Evolutionary conservation across 2,888 invertebrate genomes (phyloP), one percentile per base, ranked within the genome.

Genomic region (Stomorhina lunata): DNA sequence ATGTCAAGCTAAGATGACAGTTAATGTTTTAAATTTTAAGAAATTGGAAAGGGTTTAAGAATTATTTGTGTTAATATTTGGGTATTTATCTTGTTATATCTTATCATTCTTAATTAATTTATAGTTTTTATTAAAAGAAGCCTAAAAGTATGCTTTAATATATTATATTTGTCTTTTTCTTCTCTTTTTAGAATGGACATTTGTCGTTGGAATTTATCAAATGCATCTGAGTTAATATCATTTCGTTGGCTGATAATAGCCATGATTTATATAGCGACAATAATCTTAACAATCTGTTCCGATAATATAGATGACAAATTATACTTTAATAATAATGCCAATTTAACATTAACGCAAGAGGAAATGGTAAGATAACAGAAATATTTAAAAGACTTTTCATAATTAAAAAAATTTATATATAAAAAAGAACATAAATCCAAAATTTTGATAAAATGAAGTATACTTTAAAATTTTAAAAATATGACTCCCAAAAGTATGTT

Each of bases 241-340:
- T 91, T 91, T 84, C 90, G 91, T 81, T 91, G 91, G 90, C 87
- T 91, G 66, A 91, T 91, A 59, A 90, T 91, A 78, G 90, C 91
- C 78, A 91, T 91, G 91, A 90, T 91, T 80, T 91, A 91, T 84
- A 89, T 91, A 85, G 91, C 91, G 87, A 91, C 91, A 88, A 91
- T 91, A 88, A 91, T 91, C 78, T 86, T 91, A 50, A 90, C 91
- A 45, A 88, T 91, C 79, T 90, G 91, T 86, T 90, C 91, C 84
- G 91, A 91, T 86, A 90, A 90, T 37, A 90, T 91, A 63, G 91
- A 91, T 80, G 90, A 90, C 83, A 89, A 89, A 82, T 85, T 91
- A 43, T 90, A 90, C 83, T 87, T 89, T 81, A 89, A 87, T 75
- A 90, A 87, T 63, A 89, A 90, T 85, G 86, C 86, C 17, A 91